Base-by-base conservation (phyloP, 2,888 invertebrate species). In the Acholoe squamosa region DNA sequence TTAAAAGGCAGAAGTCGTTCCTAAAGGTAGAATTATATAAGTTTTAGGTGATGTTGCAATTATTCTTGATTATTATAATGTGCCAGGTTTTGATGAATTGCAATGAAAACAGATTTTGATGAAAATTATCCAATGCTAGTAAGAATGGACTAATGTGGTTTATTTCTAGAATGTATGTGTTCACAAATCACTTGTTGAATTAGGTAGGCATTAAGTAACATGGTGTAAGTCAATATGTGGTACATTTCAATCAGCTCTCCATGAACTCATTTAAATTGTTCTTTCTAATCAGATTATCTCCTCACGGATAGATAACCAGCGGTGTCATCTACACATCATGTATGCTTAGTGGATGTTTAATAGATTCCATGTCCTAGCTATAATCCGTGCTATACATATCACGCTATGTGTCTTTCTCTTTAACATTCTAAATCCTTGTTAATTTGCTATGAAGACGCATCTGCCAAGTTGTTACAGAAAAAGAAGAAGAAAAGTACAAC, bases 381-480 rank as follows among this genome's bases (percentile, higher is more conserved):
- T 22, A 80, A 80, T 34, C n/a, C 80, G 25, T 80, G 34, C 80
- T 43, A 43, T 43, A 43, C 43, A 33, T 77, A 77, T n/a, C 19
- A 80, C 43, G 43, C 80, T 80, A 76, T 61, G 25, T 76, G 76
- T 31, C 16, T 19, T 80, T 80, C 22, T 80, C 16, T 43, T n/a
- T 80, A 43, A 80, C 43, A 43, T 33, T 80, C 80, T 80, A 19
- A 33, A 80, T 80, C 80, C 80, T 80, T 80, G 80, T 80, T 80
- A 80, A 80, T 80, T 80, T 80, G 33, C 43, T 43, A 80, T 43
- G 22, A 80, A 80, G 12, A 25, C 3, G 80, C 80, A 80, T 80
- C 80, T 80, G 33, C 5, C 33, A 80, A 22, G 16, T 80, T 43
- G 14, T 80, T 80, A 16, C 34, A 43, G 80, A 80, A 71, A 28